Conservation (phyloP, 2,888 invertebrate genomes). For the Tetheella fluctuosa region DNA sequence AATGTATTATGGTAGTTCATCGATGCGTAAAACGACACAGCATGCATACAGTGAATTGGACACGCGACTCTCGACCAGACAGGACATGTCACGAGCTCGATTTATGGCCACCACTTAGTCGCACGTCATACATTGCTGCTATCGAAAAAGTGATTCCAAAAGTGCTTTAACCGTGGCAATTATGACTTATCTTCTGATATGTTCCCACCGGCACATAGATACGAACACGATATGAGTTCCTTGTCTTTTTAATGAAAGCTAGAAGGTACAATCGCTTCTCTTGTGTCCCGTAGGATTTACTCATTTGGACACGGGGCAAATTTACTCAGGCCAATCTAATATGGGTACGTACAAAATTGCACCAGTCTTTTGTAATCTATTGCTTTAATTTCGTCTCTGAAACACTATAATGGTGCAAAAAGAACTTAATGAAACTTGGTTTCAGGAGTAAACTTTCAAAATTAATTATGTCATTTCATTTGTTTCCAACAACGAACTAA, state of each 20-base stretch:
- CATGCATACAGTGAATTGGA: conserved; percentile 46
- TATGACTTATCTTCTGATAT: conserved; percentile 29
- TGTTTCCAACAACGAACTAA: conserved; percentile 22
- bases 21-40: conserved; percentile 46
- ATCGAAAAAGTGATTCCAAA: conserved; percentile 45
- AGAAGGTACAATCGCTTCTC: conserved; percentile 45
- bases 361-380: conserved; percentile 60
- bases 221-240: conserved; percentile 39
- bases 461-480: conserved; percentile 19
- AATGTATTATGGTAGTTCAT: conserved; percentile 40
- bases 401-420: conserved; percentile 18
- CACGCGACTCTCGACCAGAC: conserved; percentile 64
- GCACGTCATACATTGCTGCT: conserved; percentile 63
- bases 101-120: conserved; percentile 69
- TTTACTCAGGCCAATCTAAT: conserved; percentile 76
- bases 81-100: conserved; percentile 59
- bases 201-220: conserved; percentile 18
- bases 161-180: conserved; percentile 22
- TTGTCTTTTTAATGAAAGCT: conserved; percentile 62
- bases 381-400: conserved; percentile 59
- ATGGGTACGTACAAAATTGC: conserved; percentile 56
- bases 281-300: conserved; percentile 61
- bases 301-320: conserved; percentile 73
- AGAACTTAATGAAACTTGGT: conserved; percentile 8
- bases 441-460: conserved; percentile 9